Evolutionary conservation across 2,113 vertebrate genomes (phyloP).

Genomic region (Erpornis zantholeuca): DNA sequence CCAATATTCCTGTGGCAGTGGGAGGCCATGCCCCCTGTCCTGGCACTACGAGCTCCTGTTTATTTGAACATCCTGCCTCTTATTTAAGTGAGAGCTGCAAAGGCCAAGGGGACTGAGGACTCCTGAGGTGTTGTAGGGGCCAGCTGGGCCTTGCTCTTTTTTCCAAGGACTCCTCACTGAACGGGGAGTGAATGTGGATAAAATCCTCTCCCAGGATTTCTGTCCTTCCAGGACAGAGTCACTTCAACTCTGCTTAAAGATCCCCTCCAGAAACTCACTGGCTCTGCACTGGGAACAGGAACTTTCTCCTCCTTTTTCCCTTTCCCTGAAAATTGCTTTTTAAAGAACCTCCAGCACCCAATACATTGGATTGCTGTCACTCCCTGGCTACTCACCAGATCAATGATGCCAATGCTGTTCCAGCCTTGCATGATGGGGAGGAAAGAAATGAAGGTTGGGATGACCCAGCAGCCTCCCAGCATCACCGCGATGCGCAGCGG

Average conservation of each 20-base stretch:
- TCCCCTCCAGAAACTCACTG: background rate
- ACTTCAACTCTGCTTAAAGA: background rate
- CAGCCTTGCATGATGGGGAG: constrained; percentile 99
- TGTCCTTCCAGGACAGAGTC: background rate
- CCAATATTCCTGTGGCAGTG: background rate
- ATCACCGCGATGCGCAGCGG: constrained; percentile 90
- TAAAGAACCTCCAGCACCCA: background rate
- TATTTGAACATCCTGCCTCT: background rate
- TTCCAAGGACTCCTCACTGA: background rate
- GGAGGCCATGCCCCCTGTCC: background rate
- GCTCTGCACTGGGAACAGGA: background rate
- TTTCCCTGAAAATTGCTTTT: background rate
- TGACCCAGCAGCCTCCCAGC: constrained; percentile 97
- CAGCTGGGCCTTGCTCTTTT: background rate
- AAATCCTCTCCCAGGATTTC: background rate
- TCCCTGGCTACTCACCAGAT: constrained; percentile 82
- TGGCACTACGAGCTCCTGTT: background rate
- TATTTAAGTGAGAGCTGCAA: background rate
- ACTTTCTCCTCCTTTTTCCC: background rate
- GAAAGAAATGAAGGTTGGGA: constrained; percentile 96
- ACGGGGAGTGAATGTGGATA: background rate
- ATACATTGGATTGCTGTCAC: background rate
- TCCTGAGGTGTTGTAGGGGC: background rate
- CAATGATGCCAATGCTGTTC: constrained; percentile 95
- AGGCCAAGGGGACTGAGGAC: background rate